phyloP scores from a whole-genome alignment of 2,113 vertebrate species.

The Melospiza georgiana region DNA sequence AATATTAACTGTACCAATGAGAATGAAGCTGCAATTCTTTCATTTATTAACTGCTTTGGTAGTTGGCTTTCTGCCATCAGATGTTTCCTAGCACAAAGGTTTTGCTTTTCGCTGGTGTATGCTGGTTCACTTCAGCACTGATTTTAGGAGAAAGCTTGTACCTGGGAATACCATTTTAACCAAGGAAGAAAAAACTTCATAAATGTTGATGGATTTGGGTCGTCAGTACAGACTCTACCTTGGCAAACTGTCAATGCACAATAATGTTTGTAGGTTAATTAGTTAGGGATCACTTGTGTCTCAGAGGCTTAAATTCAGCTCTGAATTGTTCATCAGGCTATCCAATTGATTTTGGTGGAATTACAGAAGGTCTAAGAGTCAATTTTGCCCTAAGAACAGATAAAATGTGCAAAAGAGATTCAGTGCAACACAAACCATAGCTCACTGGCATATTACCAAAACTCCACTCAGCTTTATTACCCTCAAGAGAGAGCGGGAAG shows the following conservation, averaged over 20 bases:
- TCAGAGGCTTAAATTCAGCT: constrained; percentile 45
- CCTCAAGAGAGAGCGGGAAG: not conserved
- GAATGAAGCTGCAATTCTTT: not conserved
- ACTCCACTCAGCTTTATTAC: not conserved
- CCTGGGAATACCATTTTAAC: not conserved
- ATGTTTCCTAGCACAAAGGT: not conserved
- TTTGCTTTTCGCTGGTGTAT: not conserved
- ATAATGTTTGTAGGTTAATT: constrained; percentile 62
- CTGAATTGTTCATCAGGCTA: constrained; percentile 16
- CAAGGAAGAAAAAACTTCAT: not conserved
- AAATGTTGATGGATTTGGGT: not conserved
- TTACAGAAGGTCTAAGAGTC: constrained; percentile 9
- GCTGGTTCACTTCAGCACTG: not conserved
- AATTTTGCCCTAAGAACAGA: constrained; percentile 32
- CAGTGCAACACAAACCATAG: not conserved
- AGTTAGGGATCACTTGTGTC: constrained; percentile 37
- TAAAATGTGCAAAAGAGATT: not conserved
- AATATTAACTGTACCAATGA: not conserved
- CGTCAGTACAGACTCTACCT: not conserved
- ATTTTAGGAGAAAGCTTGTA: not conserved
- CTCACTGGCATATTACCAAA: not conserved
- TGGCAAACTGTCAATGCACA: not conserved
- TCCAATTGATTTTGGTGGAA: not conserved
- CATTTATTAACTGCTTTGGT: not conserved
- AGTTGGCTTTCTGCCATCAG: not conserved